Evolutionary conservation across 1,140 invertebrate species (phyloP), one percentile per base, ranked within the genome.

Genomic region (Metopolophium dirhodum): DNA sequence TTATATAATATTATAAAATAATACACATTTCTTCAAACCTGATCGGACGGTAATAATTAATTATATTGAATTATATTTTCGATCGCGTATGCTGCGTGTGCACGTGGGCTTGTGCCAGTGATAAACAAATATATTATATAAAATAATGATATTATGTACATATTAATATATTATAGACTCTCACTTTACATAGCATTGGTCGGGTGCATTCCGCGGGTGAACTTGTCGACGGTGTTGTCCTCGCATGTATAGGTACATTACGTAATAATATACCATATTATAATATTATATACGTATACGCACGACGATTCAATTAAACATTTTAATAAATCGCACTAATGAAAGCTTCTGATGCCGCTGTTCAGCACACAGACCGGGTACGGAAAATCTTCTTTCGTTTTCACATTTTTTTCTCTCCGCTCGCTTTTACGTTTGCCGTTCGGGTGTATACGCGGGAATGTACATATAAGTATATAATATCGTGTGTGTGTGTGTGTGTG

Each of bases 281-380:
- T 68, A 41, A 22, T 68, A 61, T 30, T n/a, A 61, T 30, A 68
- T 77, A 18, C n/a, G 4, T 77, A 77, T 18, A n/a, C 1, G 18
- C n/a, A 77, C 14, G 8, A n/a, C 86, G n/a, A 35, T 88, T 88
- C 86, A 88, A 87, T 87, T 87, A 87, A 22, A 51, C 47, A 51
- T 87, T 87, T 87, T 51, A 22, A 87, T 49, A 35, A n/a, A 87
- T 18, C 14, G 86, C 47, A 88, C 86, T 51, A 51, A 35, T 23
- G 86, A 88, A 88, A 88, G 37, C 45, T 88, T 49, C 86, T 51
- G 86, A 47, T 35, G 86, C n/a, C 20, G 18, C 2, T 87, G 45
- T 30, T 30, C 45, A 26, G 1, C 45, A 6, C 86, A 35, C 47
- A 51, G 7, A 88, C 30, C 49, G 6, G 8, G 7, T n/a, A 22